Base-by-base conservation (phyloP, 1,140 invertebrate genomes). In the Acromyrmex charruanus region DNA sequence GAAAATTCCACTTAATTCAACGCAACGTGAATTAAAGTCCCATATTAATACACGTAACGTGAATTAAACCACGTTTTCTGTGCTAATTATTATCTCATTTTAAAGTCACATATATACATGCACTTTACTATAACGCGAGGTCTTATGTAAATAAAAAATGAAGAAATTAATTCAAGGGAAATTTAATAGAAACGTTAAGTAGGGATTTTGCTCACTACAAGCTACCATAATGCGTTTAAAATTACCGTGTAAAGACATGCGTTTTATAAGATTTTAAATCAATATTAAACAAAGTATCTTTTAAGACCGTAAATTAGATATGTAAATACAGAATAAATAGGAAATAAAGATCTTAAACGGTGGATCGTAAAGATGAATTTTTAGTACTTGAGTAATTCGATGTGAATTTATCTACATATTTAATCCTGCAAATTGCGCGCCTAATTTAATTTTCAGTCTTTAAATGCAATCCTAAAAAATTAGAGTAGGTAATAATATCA, bases 1-100 rank as follows among this genome's bases (percentile, higher is more conserved):
- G 69, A 84, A 84, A 84, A 84, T 84, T 84, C 80, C 28, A 61
- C 58, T 84, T 84, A 84, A 84, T 84, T 75, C 58, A 75, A 75
- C 55, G 80, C 69, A 61, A 75, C 55, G 55, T 49, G 55, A 84
- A 84, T 84, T 84, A 75, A 75, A 84, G 25, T 75, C 63, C 49
- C 39, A 75, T 35, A 84, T 63, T 74, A 84, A 55, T 55, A 14
- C 55, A 51, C 68, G 53, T 59, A 44, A 49, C 39, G 80, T 14
- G 44, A 84, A 84, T 84, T 84, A 75, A 75, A 84, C 6, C 39
- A 39, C 80, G 31, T 75, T 68, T 31, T 63, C 55, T 63, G 55
- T 61, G 69, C 58, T 61, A 75, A 84, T 84, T 84, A 63, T 84
- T 75, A 49, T 35, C 58, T 75, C 69, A 75, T 63, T 84, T 84